Evolutionary conservation across 2,888 invertebrate species (phyloP).

Genomic region (Toxonevra muliebris): DNA sequence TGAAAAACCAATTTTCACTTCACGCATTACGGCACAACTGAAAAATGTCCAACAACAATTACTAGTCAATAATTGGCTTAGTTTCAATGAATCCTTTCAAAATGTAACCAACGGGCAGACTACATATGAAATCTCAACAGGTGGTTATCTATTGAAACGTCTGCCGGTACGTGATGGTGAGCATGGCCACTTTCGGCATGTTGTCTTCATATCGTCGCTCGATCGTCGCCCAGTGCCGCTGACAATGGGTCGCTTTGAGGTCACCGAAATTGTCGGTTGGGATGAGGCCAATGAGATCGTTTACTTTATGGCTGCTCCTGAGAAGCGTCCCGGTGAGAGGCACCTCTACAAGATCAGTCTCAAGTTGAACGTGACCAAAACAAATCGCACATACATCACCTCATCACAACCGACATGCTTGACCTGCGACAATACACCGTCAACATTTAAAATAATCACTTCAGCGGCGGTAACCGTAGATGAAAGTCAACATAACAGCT

Average conservation of each 20-base stretch:
- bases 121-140: slow-evolving; percentile 60
- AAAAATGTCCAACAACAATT: slow-evolving; percentile 45
- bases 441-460: slow-evolving; percentile 55
- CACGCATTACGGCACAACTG: slow-evolving; percentile 52
- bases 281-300: slow-evolving; percentile 76
- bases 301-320: slow-evolving; percentile 85
- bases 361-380: slow-evolving; percentile 64
- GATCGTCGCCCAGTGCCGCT: slow-evolving; percentile 66
- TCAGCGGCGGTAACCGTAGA: slow-evolving; percentile 43
- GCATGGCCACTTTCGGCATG: slow-evolving; percentile 71
- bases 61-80: slow-evolving; percentile 25
- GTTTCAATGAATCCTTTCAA: slow-evolving; percentile 43
- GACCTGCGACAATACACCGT: slow-evolving; percentile 63
- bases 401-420: slow-evolving; percentile 63
- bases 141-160: slow-evolving; percentile 66
- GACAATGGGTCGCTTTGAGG: slow-evolving; percentile 79
- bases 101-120: slow-evolving; percentile 58
- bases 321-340: slow-evolving; percentile 79
- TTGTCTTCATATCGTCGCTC: slow-evolving; percentile 65
- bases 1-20: slow-evolving; percentile 61
- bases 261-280: slow-evolving; percentile 80
- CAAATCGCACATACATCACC: slow-evolving; percentile 64
- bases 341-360: slow-evolving; percentile 80
- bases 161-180: slow-evolving; percentile 72
- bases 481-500: slow-evolving; percentile 43